Percentiles rank a stretch among this genome's conserved stretches.
These are phyloP conservation scores for Scaptomyza caliginosa DNA, from an alignment of 2,888 invertebrate species.

Conservation along the genomic window DNA sequence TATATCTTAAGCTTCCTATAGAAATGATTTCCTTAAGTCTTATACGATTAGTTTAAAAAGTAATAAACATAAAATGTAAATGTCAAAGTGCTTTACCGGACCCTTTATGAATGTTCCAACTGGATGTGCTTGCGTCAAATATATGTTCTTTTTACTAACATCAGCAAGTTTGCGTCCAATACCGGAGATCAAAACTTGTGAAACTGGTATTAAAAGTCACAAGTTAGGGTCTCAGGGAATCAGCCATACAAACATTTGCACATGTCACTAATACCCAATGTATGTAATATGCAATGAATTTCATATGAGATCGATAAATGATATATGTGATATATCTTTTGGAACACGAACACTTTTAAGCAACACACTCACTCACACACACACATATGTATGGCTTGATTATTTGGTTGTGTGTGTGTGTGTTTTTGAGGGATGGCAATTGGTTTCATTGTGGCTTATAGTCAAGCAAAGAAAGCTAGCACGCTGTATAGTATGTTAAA, in stretches of 20 bases:
- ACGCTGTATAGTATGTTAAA: slow-evolving; percentile 83
- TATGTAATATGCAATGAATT: slow-evolving; percentile 36
- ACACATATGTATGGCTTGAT: slow-evolving; percentile 51
- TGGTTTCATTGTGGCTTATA: slow-evolving; percentile 73
- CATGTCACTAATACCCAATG: slow-evolving; percentile 75
- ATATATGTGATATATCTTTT: not conserved
- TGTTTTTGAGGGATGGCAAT: slow-evolving; percentile 6
- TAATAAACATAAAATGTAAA: not conserved
- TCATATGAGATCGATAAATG: slow-evolving; percentile 6
- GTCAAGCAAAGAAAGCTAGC: slow-evolving; percentile 85
- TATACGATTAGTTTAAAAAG: not conserved
- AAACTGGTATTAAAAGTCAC: slow-evolving; percentile 85
- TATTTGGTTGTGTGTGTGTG: slow-evolving; percentile 6
- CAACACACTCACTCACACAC: slow-evolving; percentile 18
- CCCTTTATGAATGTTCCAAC: not conserved
- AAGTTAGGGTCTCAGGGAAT: slow-evolving; percentile 85
- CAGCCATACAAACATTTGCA: slow-evolving; percentile 84
- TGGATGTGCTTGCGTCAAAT: not conserved
- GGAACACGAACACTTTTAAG: slow-evolving; percentile 24
- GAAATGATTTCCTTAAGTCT: not conserved
- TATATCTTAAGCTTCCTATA: not conserved
- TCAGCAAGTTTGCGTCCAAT: slow-evolving; percentile 85
- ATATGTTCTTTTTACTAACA: slow-evolving; percentile 63
- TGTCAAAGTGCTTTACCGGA: not conserved
- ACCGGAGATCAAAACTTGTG: slow-evolving; percentile 85